Conservation (phyloP, 2,888 invertebrate species). For the Fragum fragum region DNA sequence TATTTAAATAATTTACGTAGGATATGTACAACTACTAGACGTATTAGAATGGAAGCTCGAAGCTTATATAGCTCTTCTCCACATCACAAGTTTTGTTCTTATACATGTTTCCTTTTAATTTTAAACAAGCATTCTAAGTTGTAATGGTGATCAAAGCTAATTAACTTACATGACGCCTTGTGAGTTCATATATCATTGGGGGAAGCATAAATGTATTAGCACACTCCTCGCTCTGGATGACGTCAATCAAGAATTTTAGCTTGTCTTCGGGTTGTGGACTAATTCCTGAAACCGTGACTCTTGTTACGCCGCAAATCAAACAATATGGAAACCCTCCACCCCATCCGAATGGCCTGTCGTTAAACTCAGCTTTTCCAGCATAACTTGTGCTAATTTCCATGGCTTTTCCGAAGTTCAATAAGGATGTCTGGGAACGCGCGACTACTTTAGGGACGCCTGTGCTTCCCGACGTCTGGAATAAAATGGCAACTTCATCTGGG, state of each 20-base stretch:
- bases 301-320: constrained; percentile 25
- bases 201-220: not conserved
- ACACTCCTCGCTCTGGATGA: constrained; percentile 24
- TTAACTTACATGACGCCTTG: not conserved
- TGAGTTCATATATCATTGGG: constrained; percentile 4
- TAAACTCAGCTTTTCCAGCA: not conserved
- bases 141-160: not conserved
- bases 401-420: not conserved
- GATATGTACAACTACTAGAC: too few species aligned
- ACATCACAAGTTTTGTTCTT: too few species aligned
- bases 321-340: constrained; percentile 37
- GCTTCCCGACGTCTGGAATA: constrained; percentile 53
- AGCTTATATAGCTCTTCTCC: too few species aligned
- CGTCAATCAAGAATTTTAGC: constrained; percentile 12
- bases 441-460: constrained; percentile 48
- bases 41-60: too few species aligned
- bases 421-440: constrained; percentile 15
- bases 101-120: too few species aligned
- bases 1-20: too few species aligned
- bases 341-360: constrained; percentile 45
- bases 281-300: constrained; percentile 26
- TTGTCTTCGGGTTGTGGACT: not conserved
- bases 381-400: not conserved
- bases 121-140: too few species aligned
- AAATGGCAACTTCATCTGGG: constrained; percentile 13